phyloP scores from a whole-genome alignment of 2,113 vertebrate genomes.

The Albula goreensis region DNA sequence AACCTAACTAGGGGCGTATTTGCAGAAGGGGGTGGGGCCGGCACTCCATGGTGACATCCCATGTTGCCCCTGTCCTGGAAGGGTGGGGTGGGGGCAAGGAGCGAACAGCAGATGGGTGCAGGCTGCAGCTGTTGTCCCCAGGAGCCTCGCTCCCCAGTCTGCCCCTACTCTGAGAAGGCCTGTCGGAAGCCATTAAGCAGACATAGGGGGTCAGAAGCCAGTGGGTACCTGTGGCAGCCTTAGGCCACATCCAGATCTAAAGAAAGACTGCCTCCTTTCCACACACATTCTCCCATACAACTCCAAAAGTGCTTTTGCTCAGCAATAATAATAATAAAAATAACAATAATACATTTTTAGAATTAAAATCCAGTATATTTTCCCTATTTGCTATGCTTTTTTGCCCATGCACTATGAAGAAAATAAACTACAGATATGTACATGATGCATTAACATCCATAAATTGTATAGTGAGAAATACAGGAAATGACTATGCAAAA shows the following conservation, averaged over 20 bases:
- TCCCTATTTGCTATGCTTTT: no score
- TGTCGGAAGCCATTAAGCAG: slow-evolving; percentile 64
- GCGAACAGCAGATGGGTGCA: not conserved
- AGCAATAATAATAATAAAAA: no score
- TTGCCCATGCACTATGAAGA: no score
- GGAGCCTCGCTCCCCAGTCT: slow-evolving; percentile 68
- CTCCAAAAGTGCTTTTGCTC: no score
- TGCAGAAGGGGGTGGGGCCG: no score
- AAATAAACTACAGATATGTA: no score
- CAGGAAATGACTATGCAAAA: no score
- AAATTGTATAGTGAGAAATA: no score
- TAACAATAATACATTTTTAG: no score
- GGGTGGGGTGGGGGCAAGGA: not conserved
- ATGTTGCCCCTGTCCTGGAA: not conserved
- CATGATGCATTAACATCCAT: no score
- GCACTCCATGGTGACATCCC: not conserved
- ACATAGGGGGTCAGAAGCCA: not conserved
- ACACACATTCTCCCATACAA: no score
- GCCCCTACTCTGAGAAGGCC: slow-evolving; percentile 71
- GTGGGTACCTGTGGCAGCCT: not conserved
- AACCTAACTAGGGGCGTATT: not conserved
- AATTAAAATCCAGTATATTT: no score
- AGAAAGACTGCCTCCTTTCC: not conserved
- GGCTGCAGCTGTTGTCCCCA: not conserved
- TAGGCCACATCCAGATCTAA: not conserved